Base-by-base conservation (phyloP, 2,113 vertebrate genomes). In the Sitta europaea region DNA sequence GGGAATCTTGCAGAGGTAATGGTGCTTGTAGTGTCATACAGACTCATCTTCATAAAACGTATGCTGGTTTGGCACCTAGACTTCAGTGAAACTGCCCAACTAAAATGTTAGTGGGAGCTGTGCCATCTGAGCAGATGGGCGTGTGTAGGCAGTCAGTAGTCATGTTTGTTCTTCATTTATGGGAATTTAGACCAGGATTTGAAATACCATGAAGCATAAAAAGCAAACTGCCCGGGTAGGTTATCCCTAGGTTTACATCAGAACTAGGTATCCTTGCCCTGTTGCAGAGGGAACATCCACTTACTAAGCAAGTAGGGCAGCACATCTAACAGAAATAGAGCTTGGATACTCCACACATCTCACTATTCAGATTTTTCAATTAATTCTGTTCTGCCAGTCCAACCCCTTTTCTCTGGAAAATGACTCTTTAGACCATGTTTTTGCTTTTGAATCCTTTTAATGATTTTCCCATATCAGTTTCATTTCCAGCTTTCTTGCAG, bases 121-220 rank as follows among this genome's bases (percentile, higher is more conserved):
- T 96, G 96, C 96, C 96, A 97, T 94, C 80, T 94, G 74, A 97
- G 90, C 97, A 97, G 96, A 97, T 97, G 97, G 96, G 75, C 72
- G 86, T 96, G 96, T 91, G 93, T 95, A 96, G 95, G 96, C 95
- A 96, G 94, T 93, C 68, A 90, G 91, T 80, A 87, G 92, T 95
- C 86, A 94, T 95, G 91, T 92, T 96, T 95, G 90, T 94, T 97
- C 94, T 93, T 97, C 92, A 79, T 96, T 95, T 97, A 91, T 78
- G 81, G 90, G 96, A 97, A 96, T 96, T 97, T 92, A 97, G 95
- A 92, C 81, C 42, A 73, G 92, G 57, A 96, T 94, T 94, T 90
- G 72, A 89, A 96, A 89, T 82, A 90, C 38, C 88, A 74, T 88
- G 76, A 94, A 95, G 68, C 70, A 91, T 67, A 91, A 94, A 95